Conservation (phyloP, 2,888 invertebrate species). For the Philopedon plagiatum region DNA sequence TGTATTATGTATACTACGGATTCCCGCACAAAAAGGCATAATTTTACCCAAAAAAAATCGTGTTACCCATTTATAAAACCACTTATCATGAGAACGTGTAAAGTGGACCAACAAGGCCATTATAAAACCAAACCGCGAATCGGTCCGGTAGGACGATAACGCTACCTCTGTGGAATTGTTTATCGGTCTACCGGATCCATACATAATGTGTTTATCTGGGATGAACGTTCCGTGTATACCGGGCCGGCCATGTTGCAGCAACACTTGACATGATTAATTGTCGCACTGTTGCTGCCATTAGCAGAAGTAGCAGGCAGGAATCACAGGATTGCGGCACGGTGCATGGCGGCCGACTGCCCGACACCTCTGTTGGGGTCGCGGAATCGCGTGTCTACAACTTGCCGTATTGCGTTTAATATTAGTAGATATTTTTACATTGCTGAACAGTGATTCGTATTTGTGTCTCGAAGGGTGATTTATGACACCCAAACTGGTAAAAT, state of each 20-base stretch:
- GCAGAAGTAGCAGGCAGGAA: slow-evolving; percentile 57
- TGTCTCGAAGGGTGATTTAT: too few relatives aligned
- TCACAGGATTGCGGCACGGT: not conserved
- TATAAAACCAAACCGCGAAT: slow-evolving; percentile 33
- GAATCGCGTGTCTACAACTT: not conserved
- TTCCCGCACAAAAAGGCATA: not conserved
- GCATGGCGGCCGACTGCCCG: slow-evolving; percentile 15
- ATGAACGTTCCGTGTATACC: slow-evolving; percentile 67
- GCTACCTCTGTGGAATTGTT: slow-evolving; percentile 67
- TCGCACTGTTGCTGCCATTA: slow-evolving; percentile 68
- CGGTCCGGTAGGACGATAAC: slow-evolving; percentile 61
- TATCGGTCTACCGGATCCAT: slow-evolving; percentile 68
- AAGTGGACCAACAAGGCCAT: slow-evolving; percentile 12
- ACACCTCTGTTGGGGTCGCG: slow-evolving; percentile 19
- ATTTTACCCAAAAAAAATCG: not conserved
- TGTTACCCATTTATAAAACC: not conserved
- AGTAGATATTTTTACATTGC: too few relatives aligned
- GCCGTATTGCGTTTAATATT: too few relatives aligned
- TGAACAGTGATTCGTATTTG: too few relatives aligned
- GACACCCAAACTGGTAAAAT: too few relatives aligned
- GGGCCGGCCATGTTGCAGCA: slow-evolving; percentile 68
- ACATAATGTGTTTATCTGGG: slow-evolving; percentile 70
- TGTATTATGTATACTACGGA: too few relatives aligned
- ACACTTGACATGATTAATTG: slow-evolving; percentile 70
- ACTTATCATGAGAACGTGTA: slow-evolving; percentile 11